Evolutionary conservation across 2,888 invertebrate species (phyloP).

Genomic region (Cyclophora albipunctata): DNA sequence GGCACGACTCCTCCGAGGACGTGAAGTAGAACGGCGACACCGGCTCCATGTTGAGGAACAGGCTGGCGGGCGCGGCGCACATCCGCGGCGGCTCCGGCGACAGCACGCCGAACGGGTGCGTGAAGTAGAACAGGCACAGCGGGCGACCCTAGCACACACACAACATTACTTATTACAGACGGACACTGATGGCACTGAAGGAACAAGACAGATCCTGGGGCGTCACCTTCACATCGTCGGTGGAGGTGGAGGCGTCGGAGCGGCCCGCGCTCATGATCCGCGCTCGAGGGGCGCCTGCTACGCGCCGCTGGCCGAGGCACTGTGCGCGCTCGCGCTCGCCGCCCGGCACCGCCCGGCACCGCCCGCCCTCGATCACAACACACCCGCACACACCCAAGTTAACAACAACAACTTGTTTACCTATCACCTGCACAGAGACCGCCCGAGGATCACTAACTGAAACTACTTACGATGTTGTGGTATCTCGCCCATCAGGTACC

Average conservation of each 20-base stretch:
- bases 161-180: too few species aligned
- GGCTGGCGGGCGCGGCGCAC: conserved; percentile 35
- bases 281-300: conserved; percentile 4
- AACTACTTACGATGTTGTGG: too few species aligned
- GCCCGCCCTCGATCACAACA: not conserved
- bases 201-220: not conserved
- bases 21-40: conserved; percentile 38
- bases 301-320: not conserved
- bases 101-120: conserved; percentile 73
- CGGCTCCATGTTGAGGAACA: conserved; percentile 49
- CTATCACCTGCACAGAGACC: too few species aligned
- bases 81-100: conserved; percentile 60
- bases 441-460: too few species aligned
- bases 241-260: conserved; percentile 66
- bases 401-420: not conserved
- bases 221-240: conserved; percentile 60
- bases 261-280: conserved; percentile 39
- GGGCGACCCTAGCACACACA: conserved; percentile 50
- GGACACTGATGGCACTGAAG: too few species aligned
- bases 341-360: conserved; percentile 4
- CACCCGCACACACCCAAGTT: not conserved
- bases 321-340: not conserved
- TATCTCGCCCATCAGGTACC: too few species aligned
- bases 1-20: conserved; percentile 30
- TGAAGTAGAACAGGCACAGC: conserved; percentile 74